A percentile compares a stretch with the other conserved stretches of the same genome.
Evolutionary conservation across 2,113 vertebrate species (phyloP).

Genomic region (Castor canadensis): DNA sequence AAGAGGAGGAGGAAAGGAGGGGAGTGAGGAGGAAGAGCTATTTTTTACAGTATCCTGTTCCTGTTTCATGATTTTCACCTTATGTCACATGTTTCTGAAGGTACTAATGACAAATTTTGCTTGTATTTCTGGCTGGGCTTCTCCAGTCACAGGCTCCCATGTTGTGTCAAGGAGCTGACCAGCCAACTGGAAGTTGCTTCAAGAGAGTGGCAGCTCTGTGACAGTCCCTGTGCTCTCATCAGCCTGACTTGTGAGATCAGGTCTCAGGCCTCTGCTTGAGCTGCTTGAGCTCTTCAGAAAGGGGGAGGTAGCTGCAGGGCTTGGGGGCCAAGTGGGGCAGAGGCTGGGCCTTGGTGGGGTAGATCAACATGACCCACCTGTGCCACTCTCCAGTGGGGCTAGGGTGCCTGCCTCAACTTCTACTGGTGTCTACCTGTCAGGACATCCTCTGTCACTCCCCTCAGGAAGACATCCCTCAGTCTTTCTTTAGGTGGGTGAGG

Average conservation of each 20-base stretch:
- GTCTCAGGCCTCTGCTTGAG: neutral
- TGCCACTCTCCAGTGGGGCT: fast-evolving
- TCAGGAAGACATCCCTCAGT: neutral
- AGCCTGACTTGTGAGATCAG: neutral
- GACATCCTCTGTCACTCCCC: neutral
- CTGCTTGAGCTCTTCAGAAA: neutral
- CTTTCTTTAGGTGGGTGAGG: neutral
- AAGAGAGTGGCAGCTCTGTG: neutral
- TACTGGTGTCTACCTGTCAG: neutral
- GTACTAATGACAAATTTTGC: neutral
- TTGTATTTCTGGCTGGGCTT: neutral
- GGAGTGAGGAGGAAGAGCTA: neutral
- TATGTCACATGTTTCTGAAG: neutral
- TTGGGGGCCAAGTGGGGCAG: neutral
- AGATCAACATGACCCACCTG: fast-evolving
- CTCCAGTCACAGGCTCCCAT: neutral
- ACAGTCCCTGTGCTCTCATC: too few species aligned
- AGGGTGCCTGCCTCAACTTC: neutral
- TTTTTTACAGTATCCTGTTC: neutral
- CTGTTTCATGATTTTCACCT: neutral
- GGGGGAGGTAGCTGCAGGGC: neutral
- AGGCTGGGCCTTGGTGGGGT: neutral
- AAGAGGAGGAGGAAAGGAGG: neutral
- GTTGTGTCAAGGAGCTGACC: neutral
- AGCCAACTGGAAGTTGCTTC: neutral